Evolutionary conservation across 2,113 vertebrate species (phyloP), one percentile per base, ranked within the genome.

Genomic region (cattle (Bos taurus)): DNA sequence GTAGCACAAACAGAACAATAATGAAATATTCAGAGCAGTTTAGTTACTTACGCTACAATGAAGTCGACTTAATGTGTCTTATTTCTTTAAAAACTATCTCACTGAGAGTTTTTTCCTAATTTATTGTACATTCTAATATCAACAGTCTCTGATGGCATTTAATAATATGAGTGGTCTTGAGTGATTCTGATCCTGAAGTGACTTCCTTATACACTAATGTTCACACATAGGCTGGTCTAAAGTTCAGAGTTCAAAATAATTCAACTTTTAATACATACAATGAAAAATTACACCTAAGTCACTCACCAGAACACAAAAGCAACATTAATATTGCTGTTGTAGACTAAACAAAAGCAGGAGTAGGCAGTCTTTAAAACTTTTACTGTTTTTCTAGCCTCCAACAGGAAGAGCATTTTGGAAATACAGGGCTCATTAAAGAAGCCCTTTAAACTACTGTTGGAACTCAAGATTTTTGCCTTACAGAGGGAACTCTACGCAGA

Each of bases 341-440:
- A 99, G 98, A 98, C 99, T 98, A 99, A 99, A 99, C 99, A 99
- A 99, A 99, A 98, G 98, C 98, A 98, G 80, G 93, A 97, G 89
- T 96, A 74, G 33, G 96, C 90, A 97, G 95, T 87, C 96, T 97
- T 97, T 97, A 96, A 94, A 93, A 98, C 93, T 88, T 97, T 85
- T 94, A 96, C 96, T 98, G 96, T 98, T 97, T 98, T 98, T 98
- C 98, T 97, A 97, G 97, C 93, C 97, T 98, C 98, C 98, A 98
- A 98, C 98, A 99, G 98, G 98, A 98, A 99, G 98, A 98, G 98
- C 98, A 99, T 99, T 99, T 99, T 99, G 98, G 98, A 99, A 99
- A 99, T 95, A 94, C 1, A 97, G 82, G 97, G 98, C 98, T 99
- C 98, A 98, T 98, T 99, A 99, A 99, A 98, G 93, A 96, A 98